A percentile compares a stretch with the other conserved stretches of the same genome.
phyloP scores from a whole-genome alignment of 2,888 invertebrate species.

The Parnassius mnemosyne region DNA sequence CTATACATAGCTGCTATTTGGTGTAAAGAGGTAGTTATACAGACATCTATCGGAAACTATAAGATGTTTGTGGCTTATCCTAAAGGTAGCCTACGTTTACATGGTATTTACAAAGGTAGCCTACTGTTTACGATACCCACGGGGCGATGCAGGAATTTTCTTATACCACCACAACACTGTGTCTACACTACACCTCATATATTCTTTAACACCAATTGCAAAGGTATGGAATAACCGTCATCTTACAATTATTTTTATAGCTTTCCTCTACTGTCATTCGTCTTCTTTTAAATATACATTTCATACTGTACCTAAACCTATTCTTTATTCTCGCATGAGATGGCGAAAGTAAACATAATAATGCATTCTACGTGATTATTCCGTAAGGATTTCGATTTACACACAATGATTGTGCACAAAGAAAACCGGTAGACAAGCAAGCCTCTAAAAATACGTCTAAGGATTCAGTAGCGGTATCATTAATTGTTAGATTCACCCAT shows the following conservation, averaged over 20 bases:
- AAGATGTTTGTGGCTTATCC: no score
- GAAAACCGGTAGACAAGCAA: slow-evolving; percentile 47
- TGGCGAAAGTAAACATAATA: slow-evolving; percentile 19
- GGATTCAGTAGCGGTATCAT: slow-evolving; percentile 42
- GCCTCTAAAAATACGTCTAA: slow-evolving; percentile 31
- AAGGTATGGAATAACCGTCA: no score
- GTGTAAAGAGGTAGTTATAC: no score
- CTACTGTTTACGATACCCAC: no score
- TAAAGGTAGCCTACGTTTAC: no score
- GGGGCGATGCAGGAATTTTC: no score
- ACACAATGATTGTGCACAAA: slow-evolving; percentile 31
- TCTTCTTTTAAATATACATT: slow-evolving; percentile 1
- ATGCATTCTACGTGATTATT: slow-evolving; percentile 13
- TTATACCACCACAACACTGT: no score
- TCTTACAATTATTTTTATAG: neutral
- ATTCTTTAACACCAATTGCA: no score
- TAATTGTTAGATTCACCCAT: slow-evolving; percentile 44
- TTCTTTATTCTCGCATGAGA: slow-evolving; percentile 14
- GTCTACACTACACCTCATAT: no score
- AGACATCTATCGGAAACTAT: no score
- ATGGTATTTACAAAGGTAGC: no score
- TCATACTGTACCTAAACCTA: neutral
- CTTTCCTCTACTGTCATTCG: neutral
- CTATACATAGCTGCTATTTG: no score
- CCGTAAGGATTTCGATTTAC: slow-evolving; percentile 15